These are phyloP conservation scores for Rattus norvegicus DNA, from an alignment of 2,113 vertebrate species.

Conservation along the genomic window GRCr8 NC_086029.1:76680501-76681000, in stretches of 20 bases:
- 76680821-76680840: slow-evolving; percentile 36
- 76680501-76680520: not conserved
- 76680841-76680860: slow-evolving; percentile 46
- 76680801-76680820: not conserved
- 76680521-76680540: not conserved
- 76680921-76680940: not conserved
- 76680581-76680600: not conserved
- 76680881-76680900: not conserved
- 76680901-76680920: slow-evolving; percentile 13
- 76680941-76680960: not conserved
- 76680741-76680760: not conserved
- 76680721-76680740: not conserved
- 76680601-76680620: slow-evolving; percentile 10
- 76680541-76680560: not conserved
- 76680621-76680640: not conserved
- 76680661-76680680: not conserved
- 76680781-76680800: not conserved
- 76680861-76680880: slow-evolving; percentile 15
- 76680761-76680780: not conserved
- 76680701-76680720: not conserved
- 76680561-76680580: not conserved
- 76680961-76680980: not conserved
- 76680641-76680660: not conserved
- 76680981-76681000: not conserved
- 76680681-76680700: slow-evolving; percentile 37